These are phyloP conservation scores for Xestia ashworthii DNA, from an alignment of 2,888 invertebrate species.

Conservation along the genomic window DNA sequence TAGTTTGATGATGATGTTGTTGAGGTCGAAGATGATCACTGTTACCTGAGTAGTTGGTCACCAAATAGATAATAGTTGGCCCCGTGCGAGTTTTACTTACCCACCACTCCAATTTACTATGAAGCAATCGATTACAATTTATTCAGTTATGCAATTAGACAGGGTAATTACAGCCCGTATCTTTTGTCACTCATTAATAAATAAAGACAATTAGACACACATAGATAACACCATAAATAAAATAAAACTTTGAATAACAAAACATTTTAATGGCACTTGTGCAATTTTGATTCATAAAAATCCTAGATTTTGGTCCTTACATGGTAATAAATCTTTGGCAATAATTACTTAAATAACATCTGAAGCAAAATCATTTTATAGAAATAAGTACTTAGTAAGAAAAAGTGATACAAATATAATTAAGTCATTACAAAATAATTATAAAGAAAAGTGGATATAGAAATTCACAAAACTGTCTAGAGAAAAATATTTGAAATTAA, in stretches of 20 bases:
- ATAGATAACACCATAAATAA: slow-evolving; percentile 6
- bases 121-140: neutral
- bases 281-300: neutral
- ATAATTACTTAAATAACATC: neutral
- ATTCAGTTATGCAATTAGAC: slow-evolving; percentile 5
- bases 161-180: slow-evolving; percentile 12
- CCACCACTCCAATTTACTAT: neutral
- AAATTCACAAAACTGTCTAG: neutral
- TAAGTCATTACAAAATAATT: neutral
- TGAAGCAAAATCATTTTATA: neutral
- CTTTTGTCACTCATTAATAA: neutral
- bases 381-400: neutral
- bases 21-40: neutral
- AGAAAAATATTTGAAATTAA: neutral
- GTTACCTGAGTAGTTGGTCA: neutral
- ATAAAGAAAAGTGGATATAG: neutral
- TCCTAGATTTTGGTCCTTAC: neutral
- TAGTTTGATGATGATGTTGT: neutral
- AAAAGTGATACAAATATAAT: neutral
- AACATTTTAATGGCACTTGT: slow-evolving; percentile 9
- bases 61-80: neutral
- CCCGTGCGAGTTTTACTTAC: neutral
- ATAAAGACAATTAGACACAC: neutral
- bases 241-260: neutral
- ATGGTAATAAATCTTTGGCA: slow-evolving; percentile 3